Evolutionary conservation across 2,797 vertebrate genomes (phyloP).

Genomic region (Tympanoctomys barrerae): DNA sequence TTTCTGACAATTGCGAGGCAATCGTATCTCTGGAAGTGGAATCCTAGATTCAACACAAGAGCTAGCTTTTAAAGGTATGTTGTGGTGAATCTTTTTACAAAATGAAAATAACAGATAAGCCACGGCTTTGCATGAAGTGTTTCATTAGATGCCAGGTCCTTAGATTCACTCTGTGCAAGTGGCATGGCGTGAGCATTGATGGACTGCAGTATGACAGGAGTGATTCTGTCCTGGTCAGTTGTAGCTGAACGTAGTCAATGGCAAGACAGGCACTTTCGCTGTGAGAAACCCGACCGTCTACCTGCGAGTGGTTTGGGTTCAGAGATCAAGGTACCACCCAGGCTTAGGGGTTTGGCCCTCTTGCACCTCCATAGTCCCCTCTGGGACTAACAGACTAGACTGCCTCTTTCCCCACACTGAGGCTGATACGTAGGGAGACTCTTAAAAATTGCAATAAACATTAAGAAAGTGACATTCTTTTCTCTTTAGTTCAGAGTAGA

Average conservation of each 20-base stretch:
- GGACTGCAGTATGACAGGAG: neutral
- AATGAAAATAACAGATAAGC: slow-evolving; percentile 20
- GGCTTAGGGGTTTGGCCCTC: neutral
- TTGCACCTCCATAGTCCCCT: neutral
- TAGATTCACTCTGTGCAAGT: neutral
- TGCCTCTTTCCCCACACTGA: neutral
- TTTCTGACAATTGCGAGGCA: slow-evolving; percentile 40
- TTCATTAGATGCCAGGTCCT: neutral
- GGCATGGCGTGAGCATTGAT: neutral
- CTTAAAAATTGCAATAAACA: neutral
- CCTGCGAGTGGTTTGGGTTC: neutral
- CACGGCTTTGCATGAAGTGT: neutral
- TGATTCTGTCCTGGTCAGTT: slow-evolving; percentile 6
- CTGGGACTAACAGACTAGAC: neutral
- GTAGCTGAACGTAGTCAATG: neutral
- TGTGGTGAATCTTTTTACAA: neutral
- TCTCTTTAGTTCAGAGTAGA: neutral
- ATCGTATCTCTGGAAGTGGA: neutral
- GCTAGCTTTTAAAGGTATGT: slow-evolving; percentile 9
- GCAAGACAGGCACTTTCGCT: neutral
- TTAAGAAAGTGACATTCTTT: neutral
- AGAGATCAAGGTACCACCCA: neutral
- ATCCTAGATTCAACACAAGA: slow-evolving; percentile 37
- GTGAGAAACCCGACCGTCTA: neutral
- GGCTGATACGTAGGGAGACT: neutral